Conservation (phyloP, 2,113 vertebrate species). For the Garra rufa region DNA sequence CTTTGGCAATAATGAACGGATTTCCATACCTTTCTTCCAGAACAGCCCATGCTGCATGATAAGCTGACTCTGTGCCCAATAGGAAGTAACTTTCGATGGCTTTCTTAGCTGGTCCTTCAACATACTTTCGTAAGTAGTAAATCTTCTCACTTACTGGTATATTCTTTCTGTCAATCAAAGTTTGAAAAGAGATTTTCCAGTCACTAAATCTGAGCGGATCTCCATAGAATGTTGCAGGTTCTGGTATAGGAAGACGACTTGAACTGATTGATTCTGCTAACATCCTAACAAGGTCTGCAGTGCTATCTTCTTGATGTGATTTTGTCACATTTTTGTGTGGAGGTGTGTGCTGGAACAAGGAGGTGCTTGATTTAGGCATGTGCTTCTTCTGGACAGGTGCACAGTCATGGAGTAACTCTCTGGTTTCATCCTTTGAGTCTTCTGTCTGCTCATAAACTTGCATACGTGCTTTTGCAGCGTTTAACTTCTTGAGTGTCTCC, state of each 20-base stretch:
- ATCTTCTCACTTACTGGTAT: neutral
- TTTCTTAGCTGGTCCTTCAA: no score
- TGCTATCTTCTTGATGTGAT: neutral
- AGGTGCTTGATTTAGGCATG: neutral
- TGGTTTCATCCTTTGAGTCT: neutral
- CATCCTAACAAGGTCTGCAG: neutral
- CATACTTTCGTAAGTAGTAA: no score
- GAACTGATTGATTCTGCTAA: neutral
- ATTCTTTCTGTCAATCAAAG: neutral
- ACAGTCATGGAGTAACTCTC: neutral
- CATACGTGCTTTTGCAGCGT: neutral
- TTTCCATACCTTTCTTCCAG: slow-evolving; percentile 46
- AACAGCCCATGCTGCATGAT: slow-evolving; percentile 23
- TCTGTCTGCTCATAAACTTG: neutral
- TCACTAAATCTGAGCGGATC: neutral
- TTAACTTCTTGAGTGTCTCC: neutral
- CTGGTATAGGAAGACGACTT: neutral
- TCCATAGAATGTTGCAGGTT: slow-evolving; percentile 9
- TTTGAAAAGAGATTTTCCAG: neutral
- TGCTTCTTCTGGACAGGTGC: neutral
- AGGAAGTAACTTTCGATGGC: no score
- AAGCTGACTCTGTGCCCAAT: slow-evolving; percentile 24
- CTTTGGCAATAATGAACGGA: slow-evolving; percentile 28
- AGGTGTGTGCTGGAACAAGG: neutral
- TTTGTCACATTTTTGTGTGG: neutral